phyloP scores from a whole-genome alignment of 2,888 invertebrate genomes.

The Phengaris alcon region DNA sequence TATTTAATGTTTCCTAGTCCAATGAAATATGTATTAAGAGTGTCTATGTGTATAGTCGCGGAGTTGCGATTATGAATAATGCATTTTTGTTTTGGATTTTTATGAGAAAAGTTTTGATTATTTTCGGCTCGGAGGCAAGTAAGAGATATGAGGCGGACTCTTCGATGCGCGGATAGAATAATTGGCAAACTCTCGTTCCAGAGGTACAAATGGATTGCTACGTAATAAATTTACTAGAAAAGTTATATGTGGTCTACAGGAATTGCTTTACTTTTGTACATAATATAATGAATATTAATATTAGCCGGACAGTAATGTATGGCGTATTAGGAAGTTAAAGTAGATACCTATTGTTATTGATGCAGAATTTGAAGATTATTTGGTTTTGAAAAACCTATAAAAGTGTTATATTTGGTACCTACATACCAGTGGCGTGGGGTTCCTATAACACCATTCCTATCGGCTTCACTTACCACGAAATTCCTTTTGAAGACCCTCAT shows the following conservation, averaged over 20 bases:
- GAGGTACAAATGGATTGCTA: constrained; percentile 48
- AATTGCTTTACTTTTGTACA: constrained; percentile 42
- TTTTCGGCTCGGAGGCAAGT: constrained; percentile 74
- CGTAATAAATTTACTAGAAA: constrained; percentile 52
- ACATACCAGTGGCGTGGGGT: too few relatives aligned
- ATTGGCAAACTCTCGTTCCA: constrained; percentile 54
- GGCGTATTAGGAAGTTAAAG: neutral
- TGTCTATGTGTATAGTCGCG: constrained; percentile 45
- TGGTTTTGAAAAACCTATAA: neutral
- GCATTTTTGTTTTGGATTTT: constrained; percentile 80
- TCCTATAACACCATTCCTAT: too few relatives aligned
- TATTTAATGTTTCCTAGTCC: constrained; percentile 54
- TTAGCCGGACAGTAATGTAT: constrained; percentile 27
- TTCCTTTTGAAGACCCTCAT: too few relatives aligned
- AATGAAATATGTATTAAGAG: constrained; percentile 28
- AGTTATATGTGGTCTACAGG: constrained; percentile 54
- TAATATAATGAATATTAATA: constrained; percentile 28
- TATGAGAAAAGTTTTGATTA: constrained; percentile 80
- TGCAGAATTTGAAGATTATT: neutral
- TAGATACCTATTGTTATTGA: neutral
- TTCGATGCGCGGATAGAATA: constrained; percentile 59
- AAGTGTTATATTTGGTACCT: neutral
- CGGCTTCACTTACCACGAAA: too few relatives aligned
- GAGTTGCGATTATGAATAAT: constrained; percentile 76
- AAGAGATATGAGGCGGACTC: constrained; percentile 59